phyloP scores from a whole-genome alignment of 2,113 vertebrate genomes.

The Jaculus jaculus region DNA sequence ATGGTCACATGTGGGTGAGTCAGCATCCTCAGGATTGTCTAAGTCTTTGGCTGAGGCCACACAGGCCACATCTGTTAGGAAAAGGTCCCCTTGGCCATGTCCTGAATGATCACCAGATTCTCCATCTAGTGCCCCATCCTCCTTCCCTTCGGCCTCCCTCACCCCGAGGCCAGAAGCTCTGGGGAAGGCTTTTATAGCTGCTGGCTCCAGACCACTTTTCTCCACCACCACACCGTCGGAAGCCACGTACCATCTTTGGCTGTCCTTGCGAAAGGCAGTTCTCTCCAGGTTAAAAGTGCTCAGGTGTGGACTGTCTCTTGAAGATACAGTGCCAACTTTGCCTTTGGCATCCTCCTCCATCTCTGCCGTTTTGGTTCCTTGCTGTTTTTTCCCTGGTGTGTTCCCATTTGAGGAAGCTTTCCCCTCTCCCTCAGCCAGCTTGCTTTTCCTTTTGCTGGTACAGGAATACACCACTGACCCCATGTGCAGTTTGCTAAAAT shows the following conservation, averaged over 20 bases:
- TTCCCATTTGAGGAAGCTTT: slow-evolving; percentile 84
- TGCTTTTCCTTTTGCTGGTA: slow-evolving; percentile 92
- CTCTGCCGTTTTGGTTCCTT: slow-evolving; percentile 85
- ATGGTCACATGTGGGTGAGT: slow-evolving; percentile 86
- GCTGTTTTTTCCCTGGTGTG: slow-evolving; percentile 87
- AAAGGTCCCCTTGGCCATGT: slow-evolving; percentile 87
- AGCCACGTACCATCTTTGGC: slow-evolving; percentile 91
- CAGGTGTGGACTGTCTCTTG: slow-evolving; percentile 91
- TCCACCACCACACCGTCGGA: slow-evolving; percentile 88
- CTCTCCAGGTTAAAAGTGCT: slow-evolving; percentile 94
- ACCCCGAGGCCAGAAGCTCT: slow-evolving; percentile 87
- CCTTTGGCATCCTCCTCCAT: slow-evolving; percentile 88
- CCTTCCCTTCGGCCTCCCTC: slow-evolving; percentile 87
- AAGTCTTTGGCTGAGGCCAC: slow-evolving; percentile 90
- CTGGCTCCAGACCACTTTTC: slow-evolving; percentile 86
- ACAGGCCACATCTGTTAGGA: slow-evolving; percentile 85
- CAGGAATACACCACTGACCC: slow-evolving; percentile 91
- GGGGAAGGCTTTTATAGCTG: slow-evolving; percentile 84
- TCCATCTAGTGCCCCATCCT: slow-evolving; percentile 84
- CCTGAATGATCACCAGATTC: slow-evolving; percentile 84
- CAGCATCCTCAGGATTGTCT: slow-evolving; percentile 82
- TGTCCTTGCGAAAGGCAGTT: slow-evolving; percentile 92
- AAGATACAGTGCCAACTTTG: slow-evolving; percentile 91
- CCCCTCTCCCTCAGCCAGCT: slow-evolving; percentile 86
- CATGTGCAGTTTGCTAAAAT: slow-evolving; percentile 96